phyloP scores from a whole-genome alignment of 2,113 vertebrate species.

The Varanus komodoensis region DNA sequence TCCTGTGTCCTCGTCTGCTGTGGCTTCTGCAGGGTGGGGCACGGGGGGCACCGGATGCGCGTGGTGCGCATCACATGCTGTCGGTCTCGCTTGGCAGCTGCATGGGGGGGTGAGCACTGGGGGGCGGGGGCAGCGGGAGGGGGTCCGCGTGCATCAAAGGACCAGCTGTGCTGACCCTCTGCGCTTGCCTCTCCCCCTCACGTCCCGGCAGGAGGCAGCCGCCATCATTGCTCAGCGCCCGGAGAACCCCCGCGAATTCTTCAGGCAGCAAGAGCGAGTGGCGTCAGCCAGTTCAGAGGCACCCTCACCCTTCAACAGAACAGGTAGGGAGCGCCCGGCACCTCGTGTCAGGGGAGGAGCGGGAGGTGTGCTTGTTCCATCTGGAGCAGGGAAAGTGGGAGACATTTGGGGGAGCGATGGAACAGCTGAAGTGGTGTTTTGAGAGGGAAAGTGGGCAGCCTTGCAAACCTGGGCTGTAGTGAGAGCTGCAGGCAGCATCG shows the following conservation, averaged over 20 bases:
- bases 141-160: neutral
- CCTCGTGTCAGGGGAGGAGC: neutral
- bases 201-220: slow-evolving; percentile 87
- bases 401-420: neutral
- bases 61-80: neutral
- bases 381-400: neutral
- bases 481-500: neutral
- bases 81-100: neutral
- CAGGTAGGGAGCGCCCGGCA: slow-evolving; percentile 79
- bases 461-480: neutral
- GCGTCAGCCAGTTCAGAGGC: slow-evolving; percentile 85
- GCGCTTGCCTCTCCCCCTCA: neutral
- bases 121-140: neutral
- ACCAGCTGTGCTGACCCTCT: fast-evolving
- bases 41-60: neutral
- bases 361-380: neutral
- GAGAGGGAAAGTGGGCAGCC: neutral
- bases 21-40: neutral
- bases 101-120: neutral
- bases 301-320: slow-evolving; percentile 87
- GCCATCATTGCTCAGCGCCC: slow-evolving; percentile 96
- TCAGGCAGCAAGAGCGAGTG: slow-evolving; percentile 92
- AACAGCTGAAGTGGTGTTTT: neutral
- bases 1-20: neutral
- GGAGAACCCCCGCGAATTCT: slow-evolving; percentile 95